These are phyloP conservation scores for Brachyrhaphis roseni DNA, from an alignment of 2,797 vertebrate species.

Conservation along the genomic window DNA sequence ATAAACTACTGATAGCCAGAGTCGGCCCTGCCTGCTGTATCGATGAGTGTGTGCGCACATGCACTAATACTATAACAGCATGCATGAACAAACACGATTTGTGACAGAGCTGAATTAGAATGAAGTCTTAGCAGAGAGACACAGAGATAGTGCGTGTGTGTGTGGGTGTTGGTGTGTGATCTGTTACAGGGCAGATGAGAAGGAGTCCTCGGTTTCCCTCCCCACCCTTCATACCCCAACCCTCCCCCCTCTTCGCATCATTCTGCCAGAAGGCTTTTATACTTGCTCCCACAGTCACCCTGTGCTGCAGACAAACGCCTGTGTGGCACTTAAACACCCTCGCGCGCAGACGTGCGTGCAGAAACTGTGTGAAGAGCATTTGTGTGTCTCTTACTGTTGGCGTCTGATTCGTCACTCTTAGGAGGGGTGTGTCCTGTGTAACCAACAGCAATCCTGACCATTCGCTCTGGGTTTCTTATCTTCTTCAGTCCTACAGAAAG, in stretches of 20 bases:
- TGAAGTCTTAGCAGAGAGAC: slow-evolving; percentile 72
- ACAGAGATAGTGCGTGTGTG: slow-evolving; percentile 34
- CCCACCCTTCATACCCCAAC: neutral
- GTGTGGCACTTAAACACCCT: slow-evolving; percentile 49
- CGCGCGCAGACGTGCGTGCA: slow-evolving; percentile 26
- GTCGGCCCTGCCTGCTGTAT: slow-evolving; percentile 69
- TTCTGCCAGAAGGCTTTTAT: slow-evolving; percentile 76
- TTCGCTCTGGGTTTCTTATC: slow-evolving; percentile 86
- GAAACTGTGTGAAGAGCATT: slow-evolving; percentile 49
- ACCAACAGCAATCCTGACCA: slow-evolving; percentile 84
- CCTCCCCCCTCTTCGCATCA: slow-evolving; percentile 59
- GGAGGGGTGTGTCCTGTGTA: slow-evolving; percentile 84
- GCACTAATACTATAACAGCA: slow-evolving; percentile 71
- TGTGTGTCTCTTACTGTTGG: slow-evolving; percentile 83
- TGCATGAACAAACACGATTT: slow-evolving; percentile 83
- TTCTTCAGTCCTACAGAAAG: slow-evolving; percentile 82
- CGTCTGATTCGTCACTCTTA: slow-evolving; percentile 84
- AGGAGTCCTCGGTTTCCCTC: slow-evolving; percentile 68
- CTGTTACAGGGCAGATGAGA: slow-evolving; percentile 73
- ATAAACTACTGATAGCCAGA: slow-evolving; percentile 81
- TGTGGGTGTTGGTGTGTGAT: slow-evolving; percentile 55
- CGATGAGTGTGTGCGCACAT: slow-evolving; percentile 35
- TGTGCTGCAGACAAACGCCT: slow-evolving; percentile 58
- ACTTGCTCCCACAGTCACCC: slow-evolving; percentile 72
- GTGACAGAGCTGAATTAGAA: slow-evolving; percentile 81